These are phyloP conservation scores for Phaethon lepturus DNA, from an alignment of 2,113 vertebrate genomes.

Conservation along the genomic window DNA sequence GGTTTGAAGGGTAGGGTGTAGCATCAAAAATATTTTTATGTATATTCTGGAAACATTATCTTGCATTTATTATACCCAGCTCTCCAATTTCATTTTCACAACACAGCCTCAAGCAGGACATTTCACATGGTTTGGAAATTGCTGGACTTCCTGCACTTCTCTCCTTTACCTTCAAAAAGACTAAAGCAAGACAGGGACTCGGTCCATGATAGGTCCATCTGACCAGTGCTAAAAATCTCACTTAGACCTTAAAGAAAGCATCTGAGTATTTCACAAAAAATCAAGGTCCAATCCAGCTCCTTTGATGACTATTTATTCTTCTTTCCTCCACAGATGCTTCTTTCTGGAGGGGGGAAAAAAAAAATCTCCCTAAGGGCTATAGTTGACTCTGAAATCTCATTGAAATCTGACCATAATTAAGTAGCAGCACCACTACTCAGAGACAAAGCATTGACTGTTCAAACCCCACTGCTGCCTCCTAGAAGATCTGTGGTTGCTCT, in stretches of 20 bases:
- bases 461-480: not conserved
- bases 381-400: not conserved
- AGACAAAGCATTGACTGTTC: not conserved
- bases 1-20: not conserved
- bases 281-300: not conserved
- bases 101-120: not conserved
- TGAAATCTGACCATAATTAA: not conserved
- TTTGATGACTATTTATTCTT: not conserved
- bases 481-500: not conserved
- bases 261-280: not conserved
- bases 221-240: not conserved
- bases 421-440: not conserved
- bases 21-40: not conserved
- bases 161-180: not conserved
- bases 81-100: not conserved
- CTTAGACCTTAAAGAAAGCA: not conserved
- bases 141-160: not conserved
- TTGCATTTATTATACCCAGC: not conserved
- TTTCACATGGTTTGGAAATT: not conserved
- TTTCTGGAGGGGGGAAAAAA: not conserved
- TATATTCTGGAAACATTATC: not conserved
- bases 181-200: not conserved
- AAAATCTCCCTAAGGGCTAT: not conserved
- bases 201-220: not conserved
- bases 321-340: not conserved